A percentile compares a stretch with the other conserved stretches of the same genome.
These are phyloP conservation scores for Tyrophagus putrescentiae DNA, from an alignment of 1,140 invertebrate genomes.

Conservation along the genomic window DNA sequence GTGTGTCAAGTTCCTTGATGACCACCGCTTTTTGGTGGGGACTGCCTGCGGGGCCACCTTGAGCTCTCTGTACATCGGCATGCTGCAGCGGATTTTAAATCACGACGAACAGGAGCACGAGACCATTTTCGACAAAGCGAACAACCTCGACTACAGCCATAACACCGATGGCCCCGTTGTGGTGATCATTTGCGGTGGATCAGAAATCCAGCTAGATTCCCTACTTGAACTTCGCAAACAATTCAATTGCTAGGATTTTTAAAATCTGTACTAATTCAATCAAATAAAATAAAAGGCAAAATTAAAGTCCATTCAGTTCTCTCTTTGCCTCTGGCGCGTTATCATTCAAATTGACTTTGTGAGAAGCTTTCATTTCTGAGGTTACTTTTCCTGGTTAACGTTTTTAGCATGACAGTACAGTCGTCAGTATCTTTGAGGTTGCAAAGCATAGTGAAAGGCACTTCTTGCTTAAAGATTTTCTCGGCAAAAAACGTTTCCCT, in stretches of 20 bases:
- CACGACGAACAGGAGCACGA: neutral
- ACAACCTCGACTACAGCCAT: slow-evolving; percentile 23
- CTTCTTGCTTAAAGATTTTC: too few relatives aligned
- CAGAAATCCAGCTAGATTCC: slow-evolving; percentile 32
- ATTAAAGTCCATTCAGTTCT: neutral
- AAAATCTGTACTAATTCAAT: neutral
- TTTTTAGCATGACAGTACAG: too few relatives aligned
- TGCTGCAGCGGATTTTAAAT: slow-evolving; percentile 21
- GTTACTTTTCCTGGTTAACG: too few relatives aligned
- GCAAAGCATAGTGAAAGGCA: too few relatives aligned
- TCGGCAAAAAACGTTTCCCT: too few relatives aligned
- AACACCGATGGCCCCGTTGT: slow-evolving; percentile 34
- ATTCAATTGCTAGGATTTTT: neutral
- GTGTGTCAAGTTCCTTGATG: slow-evolving; percentile 35
- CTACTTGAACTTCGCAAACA: slow-evolving; percentile 33
- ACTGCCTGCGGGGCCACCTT: slow-evolving; percentile 40
- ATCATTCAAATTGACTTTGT: too few relatives aligned
- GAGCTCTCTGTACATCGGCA: slow-evolving; percentile 34
- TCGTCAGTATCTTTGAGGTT: too few relatives aligned
- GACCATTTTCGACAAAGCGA: slow-evolving; percentile 13
- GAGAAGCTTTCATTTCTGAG: too few relatives aligned
- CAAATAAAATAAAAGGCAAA: neutral
- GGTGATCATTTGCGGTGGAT: slow-evolving; percentile 41
- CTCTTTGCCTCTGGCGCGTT: too few relatives aligned
- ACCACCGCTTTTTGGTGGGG: slow-evolving; percentile 39